These are phyloP conservation scores for Philereme transversata DNA, from an alignment of 2,888 invertebrate genomes.

Conservation along the genomic window DNA sequence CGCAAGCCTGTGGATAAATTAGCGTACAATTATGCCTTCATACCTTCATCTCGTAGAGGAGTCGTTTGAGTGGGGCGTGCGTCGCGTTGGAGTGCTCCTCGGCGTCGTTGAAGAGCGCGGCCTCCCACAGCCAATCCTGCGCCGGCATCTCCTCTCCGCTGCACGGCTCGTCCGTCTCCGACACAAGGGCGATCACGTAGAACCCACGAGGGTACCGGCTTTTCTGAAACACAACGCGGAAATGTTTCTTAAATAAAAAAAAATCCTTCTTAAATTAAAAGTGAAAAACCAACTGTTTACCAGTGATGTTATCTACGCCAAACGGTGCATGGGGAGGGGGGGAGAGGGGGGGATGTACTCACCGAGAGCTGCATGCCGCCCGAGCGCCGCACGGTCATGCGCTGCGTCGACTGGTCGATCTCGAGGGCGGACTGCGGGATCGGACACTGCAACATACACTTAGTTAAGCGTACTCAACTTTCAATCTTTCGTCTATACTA, in stretches of 20 bases:
- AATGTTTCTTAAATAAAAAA: no score
- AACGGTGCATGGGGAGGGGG: no score
- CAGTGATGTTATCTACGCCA: no score
- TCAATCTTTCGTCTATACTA: no score
- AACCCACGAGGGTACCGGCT: slow-evolving; percentile 63
- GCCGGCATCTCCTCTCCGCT: slow-evolving; percentile 38
- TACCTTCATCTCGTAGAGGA: slow-evolving; percentile 53
- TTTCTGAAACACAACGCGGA: slow-evolving; percentile 1
- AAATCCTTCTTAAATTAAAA: no score
- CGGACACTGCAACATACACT: slow-evolving; percentile 59
- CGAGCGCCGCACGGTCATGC: slow-evolving; percentile 69
- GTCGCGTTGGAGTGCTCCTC: slow-evolving; percentile 15
- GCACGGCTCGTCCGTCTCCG: slow-evolving; percentile 52
- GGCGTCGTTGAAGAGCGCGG: slow-evolving; percentile 34
- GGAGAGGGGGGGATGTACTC: not conserved
- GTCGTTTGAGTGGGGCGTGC: slow-evolving; percentile 44
- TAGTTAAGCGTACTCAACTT: no score
- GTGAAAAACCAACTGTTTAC: no score
- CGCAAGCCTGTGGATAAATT: no score
- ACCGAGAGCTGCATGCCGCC: slow-evolving; percentile 69
- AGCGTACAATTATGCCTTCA: no score
- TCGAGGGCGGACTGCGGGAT: slow-evolving; percentile 58
- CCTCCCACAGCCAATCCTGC: slow-evolving; percentile 65
- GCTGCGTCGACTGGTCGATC: slow-evolving; percentile 41
- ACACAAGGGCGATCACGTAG: slow-evolving; percentile 60